phyloP scores from a whole-genome alignment of 2,888 invertebrate genomes.

The Neocrepidodera transversa region DNA sequence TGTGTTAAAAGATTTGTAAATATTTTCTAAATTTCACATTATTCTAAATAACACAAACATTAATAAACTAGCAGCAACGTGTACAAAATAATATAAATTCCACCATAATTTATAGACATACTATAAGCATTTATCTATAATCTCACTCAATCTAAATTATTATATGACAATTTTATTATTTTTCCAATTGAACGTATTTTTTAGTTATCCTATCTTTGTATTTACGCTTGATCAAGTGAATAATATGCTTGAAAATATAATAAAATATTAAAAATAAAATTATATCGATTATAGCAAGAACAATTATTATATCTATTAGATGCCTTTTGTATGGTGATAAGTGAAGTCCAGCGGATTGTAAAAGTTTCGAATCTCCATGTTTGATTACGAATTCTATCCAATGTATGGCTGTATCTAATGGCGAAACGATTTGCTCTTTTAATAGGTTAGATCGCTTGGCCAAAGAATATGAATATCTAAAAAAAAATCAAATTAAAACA shows the following conservation, averaged over 20 bases:
- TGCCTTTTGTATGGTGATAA: constrained; percentile 30
- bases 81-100: too few relatives aligned
- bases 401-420: constrained; percentile 30
- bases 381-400: constrained; percentile 36
- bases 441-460: constrained; percentile 20
- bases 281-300: constrained; percentile 28
- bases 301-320: constrained; percentile 34
- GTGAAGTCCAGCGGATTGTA: constrained; percentile 31
- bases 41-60: too few relatives aligned
- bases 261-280: constrained; percentile 37
- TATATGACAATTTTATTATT: too few relatives aligned
- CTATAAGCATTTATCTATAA: too few relatives aligned
- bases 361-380: constrained; percentile 30
- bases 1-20: too few relatives aligned
- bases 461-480: constrained; percentile 30
- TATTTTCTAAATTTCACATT: too few relatives aligned
- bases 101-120: too few relatives aligned
- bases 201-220: background rate
- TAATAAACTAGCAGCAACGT: too few relatives aligned
- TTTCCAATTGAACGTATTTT: constrained; percentile 1
- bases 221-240: background rate
- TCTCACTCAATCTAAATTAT: too few relatives aligned
- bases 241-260: constrained; percentile 36
- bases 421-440: constrained; percentile 27
- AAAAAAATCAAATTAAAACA: constrained; percentile 5